Evolutionary conservation across 1,140 invertebrate species (phyloP), one percentile per base, ranked within the genome.

Genomic region (Nilaparvata lugens): DNA sequence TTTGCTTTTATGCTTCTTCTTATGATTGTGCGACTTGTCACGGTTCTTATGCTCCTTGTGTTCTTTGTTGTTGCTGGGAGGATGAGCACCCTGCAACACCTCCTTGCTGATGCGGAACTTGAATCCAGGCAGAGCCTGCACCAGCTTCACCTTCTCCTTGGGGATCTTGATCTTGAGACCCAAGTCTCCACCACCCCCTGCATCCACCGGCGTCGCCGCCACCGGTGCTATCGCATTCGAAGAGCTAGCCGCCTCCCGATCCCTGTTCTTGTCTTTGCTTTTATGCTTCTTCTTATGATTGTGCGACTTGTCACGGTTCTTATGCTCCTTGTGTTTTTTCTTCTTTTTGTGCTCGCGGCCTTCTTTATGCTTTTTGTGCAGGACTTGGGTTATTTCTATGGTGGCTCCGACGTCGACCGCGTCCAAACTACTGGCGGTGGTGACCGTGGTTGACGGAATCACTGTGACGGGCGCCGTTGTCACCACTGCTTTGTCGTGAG

Each of bases 131-230:
- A 48, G 9, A 5, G 45, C 45, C 67, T 52, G 74, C 72, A 42
- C 71, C 74, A 64, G 77, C 31, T 35, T 79, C 18, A 82, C 72
- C 24, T 76, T 70, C 60, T 84, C 81, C 65, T 83, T 83, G 0
- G 81, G 78, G 38, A 86, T 84, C 70, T n/a, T n/a, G n/a, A n/a
- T n/a, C n/a, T 84, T 85, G 11, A 83, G 66, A 5, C 76, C 64
- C 19, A 69, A 65, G 28, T 70, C 64, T 54, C 66, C 61, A 64
- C 57, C 52, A 66, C 71, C 43, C 73, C 71, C 60, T 56, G 19
- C 57, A n/a, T n/a, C n/a, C 67, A 82, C 82, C 55, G 84, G 82
- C 68, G 83, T 86, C 4, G 83, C 78, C 52, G 87, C 85, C 23
- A 82, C 86, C 13, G 87, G 82, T 66, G 83, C 85, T 6, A 84